Conservation (phyloP, 1,140 invertebrate genomes). For the Conus betulinus region DNA sequence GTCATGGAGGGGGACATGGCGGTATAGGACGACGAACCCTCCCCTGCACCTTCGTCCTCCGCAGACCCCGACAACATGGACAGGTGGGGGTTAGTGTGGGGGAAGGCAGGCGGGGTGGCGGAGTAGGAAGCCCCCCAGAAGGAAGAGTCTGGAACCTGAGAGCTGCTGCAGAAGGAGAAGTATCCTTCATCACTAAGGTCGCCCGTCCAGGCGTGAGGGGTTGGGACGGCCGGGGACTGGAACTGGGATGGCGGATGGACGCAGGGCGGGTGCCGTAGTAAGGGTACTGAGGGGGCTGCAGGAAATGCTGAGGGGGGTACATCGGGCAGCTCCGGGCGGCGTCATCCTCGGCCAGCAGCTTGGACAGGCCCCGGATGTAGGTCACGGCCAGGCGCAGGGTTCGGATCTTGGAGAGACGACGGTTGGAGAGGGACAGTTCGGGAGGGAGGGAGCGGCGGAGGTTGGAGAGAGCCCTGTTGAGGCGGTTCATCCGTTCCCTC, state of each 20-base stretch:
- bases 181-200: slow-evolving; percentile 12
- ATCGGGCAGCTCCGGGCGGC: not conserved
- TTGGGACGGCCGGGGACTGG: not conserved
- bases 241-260: not conserved
- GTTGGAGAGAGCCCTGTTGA: slow-evolving; percentile 95
- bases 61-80: not conserved
- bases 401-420: slow-evolving; percentile 96
- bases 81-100: not conserved
- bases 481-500: slow-evolving; percentile 94
- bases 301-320: not conserved
- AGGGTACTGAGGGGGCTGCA: not conserved
- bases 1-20: not conserved
- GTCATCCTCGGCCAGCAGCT: slow-evolving; percentile 81
- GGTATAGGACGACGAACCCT: not conserved
- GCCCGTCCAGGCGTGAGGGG: not conserved
- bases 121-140: not conserved
- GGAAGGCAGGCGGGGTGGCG: not conserved
- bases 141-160: not conserved
- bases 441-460: slow-evolving; percentile 84
- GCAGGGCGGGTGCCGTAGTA: not conserved
- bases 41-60: not conserved
- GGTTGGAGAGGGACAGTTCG: slow-evolving; percentile 96
- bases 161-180: slow-evolving; percentile 13
- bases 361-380: slow-evolving; percentile 97
- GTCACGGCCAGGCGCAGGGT: slow-evolving; percentile 96